Conservation (phyloP, 2,797 vertebrate species). For the Heteromormyrus szaboi region DNA sequence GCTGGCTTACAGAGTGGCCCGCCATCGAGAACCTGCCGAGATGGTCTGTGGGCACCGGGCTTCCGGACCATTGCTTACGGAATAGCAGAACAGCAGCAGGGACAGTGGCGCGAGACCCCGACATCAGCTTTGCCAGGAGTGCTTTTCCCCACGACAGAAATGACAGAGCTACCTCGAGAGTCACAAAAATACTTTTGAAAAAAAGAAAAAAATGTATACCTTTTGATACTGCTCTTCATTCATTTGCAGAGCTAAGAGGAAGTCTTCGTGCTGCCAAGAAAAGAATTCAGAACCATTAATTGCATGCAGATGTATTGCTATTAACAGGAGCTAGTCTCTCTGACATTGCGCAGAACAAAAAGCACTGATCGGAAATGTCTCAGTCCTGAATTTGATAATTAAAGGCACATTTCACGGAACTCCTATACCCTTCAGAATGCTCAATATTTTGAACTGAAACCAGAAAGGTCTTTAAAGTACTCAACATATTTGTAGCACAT, state of each 20-base stretch:
- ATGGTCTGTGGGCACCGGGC: not conserved
- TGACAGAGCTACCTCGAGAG: not conserved
- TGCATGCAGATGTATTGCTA: not conserved
- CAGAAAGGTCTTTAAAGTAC: not conserved
- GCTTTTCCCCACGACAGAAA: not conserved
- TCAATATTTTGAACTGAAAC: not conserved
- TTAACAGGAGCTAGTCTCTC: not conserved
- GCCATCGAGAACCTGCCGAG: not conserved
- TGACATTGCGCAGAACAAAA: not conserved
- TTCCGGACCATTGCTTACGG: not conserved
- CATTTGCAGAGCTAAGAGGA: slow-evolving; percentile 89
- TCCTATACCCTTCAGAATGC: not conserved
- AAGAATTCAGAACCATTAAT: not conserved
- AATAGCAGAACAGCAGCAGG: not conserved
- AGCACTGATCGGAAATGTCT: not conserved
- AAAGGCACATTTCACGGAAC: not conserved
- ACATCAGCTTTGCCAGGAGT: not conserved
- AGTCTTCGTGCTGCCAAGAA: slow-evolving; percentile 81
- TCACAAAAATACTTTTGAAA: not conserved
- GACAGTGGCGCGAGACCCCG: not conserved
- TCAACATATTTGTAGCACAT: not conserved
- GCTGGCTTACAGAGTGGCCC: not conserved
- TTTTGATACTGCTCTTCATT: slow-evolving; percentile 96
- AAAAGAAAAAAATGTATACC: slow-evolving; percentile 54
- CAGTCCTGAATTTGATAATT: not conserved